These are phyloP conservation scores for Drosophila tani DNA, from an alignment of 1,140 invertebrate genomes.

Conservation along the genomic window DNA sequence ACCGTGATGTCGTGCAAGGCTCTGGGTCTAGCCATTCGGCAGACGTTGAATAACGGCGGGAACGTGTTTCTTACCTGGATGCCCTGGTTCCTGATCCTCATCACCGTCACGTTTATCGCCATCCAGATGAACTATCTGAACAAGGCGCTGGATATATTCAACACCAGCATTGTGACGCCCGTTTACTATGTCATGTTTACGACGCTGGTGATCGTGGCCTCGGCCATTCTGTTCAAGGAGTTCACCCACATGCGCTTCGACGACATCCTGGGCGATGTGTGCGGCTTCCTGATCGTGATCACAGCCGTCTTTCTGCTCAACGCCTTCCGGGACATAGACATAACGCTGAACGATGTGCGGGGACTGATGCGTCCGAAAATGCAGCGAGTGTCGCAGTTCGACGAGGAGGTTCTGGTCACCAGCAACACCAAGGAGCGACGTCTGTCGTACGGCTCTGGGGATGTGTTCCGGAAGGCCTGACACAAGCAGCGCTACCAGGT, in stretches of 20 bases:
- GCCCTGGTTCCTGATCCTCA: constrained; percentile 92
- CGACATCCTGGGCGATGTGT: constrained; percentile 94
- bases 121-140: constrained; percentile 98
- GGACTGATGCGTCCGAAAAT: constrained; percentile 81
- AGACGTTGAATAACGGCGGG: constrained; percentile 89
- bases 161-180: constrained; percentile 97
- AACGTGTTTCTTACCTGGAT: constrained; percentile 90
- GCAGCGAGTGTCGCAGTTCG: constrained; percentile 74
- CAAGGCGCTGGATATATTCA: constrained; percentile 96
- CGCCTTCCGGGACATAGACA: constrained; percentile 94
- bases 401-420: constrained; percentile 76
- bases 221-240: constrained; percentile 94
- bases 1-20: constrained; percentile 98
- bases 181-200: constrained; percentile 99
- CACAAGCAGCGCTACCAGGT: constrained; percentile 80
- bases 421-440: constrained; percentile 55
- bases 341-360: constrained; percentile 88
- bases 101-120: constrained; percentile 91
- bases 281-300: constrained; percentile 95
- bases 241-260: constrained; percentile 91
- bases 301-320: constrained; percentile 96
- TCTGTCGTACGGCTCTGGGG: constrained; percentile 74
- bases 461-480: constrained; percentile 81
- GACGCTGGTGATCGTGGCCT: constrained; percentile 95
- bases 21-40: constrained; percentile 93